These are phyloP conservation scores for Aythya fuligula DNA, from an alignment of 2,797 vertebrate species.

Conservation along the genomic window DNA sequence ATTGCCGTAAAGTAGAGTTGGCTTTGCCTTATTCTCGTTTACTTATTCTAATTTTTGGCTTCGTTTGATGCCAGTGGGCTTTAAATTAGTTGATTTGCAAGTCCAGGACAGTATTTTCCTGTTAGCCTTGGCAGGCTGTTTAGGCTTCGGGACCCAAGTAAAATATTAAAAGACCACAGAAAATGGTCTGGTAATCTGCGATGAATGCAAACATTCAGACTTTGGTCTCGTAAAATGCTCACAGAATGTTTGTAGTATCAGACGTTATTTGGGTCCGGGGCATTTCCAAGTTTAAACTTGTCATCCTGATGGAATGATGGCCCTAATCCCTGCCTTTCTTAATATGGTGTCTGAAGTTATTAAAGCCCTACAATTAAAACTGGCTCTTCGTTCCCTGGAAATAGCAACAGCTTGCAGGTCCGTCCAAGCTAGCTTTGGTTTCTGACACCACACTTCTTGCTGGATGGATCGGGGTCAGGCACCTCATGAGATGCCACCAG, in stretches of 20 bases:
- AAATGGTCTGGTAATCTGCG: accelerated
- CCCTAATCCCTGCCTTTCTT: background rate
- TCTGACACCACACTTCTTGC: background rate
- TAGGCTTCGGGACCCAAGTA: background rate
- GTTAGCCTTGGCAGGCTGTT: background rate
- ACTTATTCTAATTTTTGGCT: background rate
- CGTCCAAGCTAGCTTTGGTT: background rate
- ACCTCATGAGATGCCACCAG: accelerated
- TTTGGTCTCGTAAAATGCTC: background rate
- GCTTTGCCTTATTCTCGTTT: background rate
- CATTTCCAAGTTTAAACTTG: background rate
- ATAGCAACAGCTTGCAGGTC: background rate
- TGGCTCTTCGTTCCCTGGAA: background rate
- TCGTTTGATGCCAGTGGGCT: background rate
- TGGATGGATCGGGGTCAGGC: background rate
- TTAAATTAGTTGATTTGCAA: background rate
- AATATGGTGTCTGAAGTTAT: background rate
- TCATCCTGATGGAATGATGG: background rate
- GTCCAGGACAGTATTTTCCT: background rate
- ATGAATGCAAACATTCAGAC: background rate
- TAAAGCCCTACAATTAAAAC: background rate
- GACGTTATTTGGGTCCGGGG: background rate
- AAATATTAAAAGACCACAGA: background rate
- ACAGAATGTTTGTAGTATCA: background rate
- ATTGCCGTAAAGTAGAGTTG: background rate